Evolutionary conservation across 2,797 vertebrate genomes (phyloP).

Genomic region (Sternotherus odoratus): DNA sequence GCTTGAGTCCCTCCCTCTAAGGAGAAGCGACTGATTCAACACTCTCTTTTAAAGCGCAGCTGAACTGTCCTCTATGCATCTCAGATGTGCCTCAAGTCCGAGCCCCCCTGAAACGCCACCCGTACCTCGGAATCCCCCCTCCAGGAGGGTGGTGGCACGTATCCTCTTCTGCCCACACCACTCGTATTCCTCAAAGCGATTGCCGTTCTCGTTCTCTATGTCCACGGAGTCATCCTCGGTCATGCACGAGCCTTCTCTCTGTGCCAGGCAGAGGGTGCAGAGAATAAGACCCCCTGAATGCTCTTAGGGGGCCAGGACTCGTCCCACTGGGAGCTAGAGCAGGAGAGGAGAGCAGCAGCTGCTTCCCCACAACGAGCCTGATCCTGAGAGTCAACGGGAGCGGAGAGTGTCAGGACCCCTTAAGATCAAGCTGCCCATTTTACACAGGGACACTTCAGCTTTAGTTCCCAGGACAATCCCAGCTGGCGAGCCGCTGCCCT

Average conservation of each 20-base stretch:
- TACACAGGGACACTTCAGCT: background rate
- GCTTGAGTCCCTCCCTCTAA: background rate
- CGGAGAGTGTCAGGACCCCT: background rate
- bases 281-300: background rate
- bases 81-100: background rate
- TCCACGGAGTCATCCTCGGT: slow-evolving; percentile 95
- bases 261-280: slow-evolving; percentile 75
- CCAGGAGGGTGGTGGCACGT: slow-evolving; percentile 95
- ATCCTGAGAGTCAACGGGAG: background rate
- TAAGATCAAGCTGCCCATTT: background rate
- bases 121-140: slow-evolving; percentile 97
- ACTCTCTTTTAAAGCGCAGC: background rate
- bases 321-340: background rate
- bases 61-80: background rate
- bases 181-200: slow-evolving; percentile 98
- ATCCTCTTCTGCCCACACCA: slow-evolving; percentile 99
- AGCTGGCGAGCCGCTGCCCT: background rate
- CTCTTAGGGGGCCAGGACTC: background rate
- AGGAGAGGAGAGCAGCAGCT: background rate
- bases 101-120: background rate
- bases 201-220: slow-evolving; percentile 94
- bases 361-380: background rate
- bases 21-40: background rate
- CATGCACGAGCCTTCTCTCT: slow-evolving; percentile 94
- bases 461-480: background rate